Percentiles rank a stretch among this genome's conserved stretches.
phyloP scores from a whole-genome alignment of 2,888 invertebrate species.

The Strigamia crassipes region DNA sequence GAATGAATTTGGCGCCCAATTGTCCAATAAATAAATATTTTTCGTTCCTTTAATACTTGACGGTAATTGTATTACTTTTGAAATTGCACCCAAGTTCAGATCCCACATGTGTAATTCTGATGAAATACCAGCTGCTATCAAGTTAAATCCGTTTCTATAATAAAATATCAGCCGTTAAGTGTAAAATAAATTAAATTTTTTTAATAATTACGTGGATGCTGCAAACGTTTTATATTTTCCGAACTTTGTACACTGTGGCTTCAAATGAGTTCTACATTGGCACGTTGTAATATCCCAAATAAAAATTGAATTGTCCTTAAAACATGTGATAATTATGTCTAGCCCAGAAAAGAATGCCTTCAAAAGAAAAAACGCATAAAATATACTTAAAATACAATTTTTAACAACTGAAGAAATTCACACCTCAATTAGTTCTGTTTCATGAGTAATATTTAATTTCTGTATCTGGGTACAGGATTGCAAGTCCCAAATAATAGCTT shows the following conservation, averaged over 20 bases:
- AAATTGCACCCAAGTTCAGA: neutral
- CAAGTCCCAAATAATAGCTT: neutral
- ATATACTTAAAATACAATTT: neutral
- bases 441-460: constrained; percentile 11
- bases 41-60: neutral
- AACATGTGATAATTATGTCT: neutral
- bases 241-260: neutral
- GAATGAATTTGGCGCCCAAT: neutral
- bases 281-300: constrained; percentile 8
- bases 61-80: constrained; percentile 1
- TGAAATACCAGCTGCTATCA: neutral
- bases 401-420: neutral
- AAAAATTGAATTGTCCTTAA: constrained; percentile 27
- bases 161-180: neutral
- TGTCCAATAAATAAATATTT: neutral
- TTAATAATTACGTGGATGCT: neutral
- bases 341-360: neutral
- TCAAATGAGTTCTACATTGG: neutral
- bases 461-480: neutral
- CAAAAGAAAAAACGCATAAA: neutral
- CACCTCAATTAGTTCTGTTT: neutral
- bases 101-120: constrained; percentile 10
- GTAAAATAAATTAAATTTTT: neutral
- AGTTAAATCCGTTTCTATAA: neutral
- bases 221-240: constrained; percentile 2